These are phyloP conservation scores for Papilio aristodemus DNA, from an alignment of 1,140 invertebrate species.

Conservation along the genomic window DNA sequence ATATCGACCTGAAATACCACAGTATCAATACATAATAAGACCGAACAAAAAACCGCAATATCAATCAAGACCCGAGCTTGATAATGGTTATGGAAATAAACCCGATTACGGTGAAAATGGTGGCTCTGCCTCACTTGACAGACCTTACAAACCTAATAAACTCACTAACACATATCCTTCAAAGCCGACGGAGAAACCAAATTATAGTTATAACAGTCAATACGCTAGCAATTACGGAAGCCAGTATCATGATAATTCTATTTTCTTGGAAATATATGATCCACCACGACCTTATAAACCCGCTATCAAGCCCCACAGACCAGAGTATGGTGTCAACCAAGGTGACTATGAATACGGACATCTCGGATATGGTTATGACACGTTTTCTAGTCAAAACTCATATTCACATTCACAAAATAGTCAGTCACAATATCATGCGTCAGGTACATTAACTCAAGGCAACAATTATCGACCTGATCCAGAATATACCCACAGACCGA, in stretches of 20 bases:
- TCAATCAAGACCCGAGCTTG: conserved; percentile 39
- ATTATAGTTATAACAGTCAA: conserved; percentile 54
- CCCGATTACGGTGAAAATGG: conserved; percentile 43
- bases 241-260: conserved; percentile 58
- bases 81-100: conserved; percentile 45
- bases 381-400: conserved; percentile 49
- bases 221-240: conserved; percentile 63
- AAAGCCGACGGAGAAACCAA: conserved; percentile 48
- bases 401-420: conserved; percentile 50
- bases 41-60: conserved; percentile 58
- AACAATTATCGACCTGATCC: conserved; percentile 37
- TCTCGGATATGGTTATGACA: conserved; percentile 47
- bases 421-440: conserved; percentile 46
- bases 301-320: conserved; percentile 46
- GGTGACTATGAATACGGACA: conserved; percentile 48
- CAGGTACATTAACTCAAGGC: conserved; percentile 41
- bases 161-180: conserved; percentile 32
- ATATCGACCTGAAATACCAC: conserved; percentile 50
- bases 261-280: conserved; percentile 67
- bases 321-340: conserved; percentile 45
- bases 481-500: conserved; percentile 33
- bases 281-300: conserved; percentile 64
- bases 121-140: conserved; percentile 43
- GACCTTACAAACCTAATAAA: conserved; percentile 47
- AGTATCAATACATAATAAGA: conserved; percentile 63